Base-by-base conservation (phyloP, 1,140 invertebrate genomes). In the Aricia agestis region DNA sequence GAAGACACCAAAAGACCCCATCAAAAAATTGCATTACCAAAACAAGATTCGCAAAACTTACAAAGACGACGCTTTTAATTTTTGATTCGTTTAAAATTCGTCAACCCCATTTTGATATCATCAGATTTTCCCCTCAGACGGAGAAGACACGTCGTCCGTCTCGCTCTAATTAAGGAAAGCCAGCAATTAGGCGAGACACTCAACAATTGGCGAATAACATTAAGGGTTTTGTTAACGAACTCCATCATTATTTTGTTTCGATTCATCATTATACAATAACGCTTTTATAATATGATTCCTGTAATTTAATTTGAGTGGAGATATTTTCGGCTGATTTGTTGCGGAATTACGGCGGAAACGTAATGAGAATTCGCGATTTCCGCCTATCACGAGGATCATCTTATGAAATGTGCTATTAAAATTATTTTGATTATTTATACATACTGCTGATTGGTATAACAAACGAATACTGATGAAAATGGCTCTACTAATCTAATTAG, bases 231-330 rank as follows among this genome's bases (percentile, higher is more conserved):
- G 45, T 52, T 52, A 52, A 52, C 45, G 45, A 52, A 52, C 45
- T 15, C 45, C 11, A 52, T 52, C 45, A 52, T 52, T 52, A 52
- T 52, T 52, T 52, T 52, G 45, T 52, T 52, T 52, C 45, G 45
- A 52, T 52, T 52, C 45, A 52, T 52, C 45, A 15, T 52, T 52
- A 52, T 52, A 52, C 45, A 52, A 52, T 52, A 52, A 52, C 45
- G 45, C 45, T 52, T 52, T 52, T 52, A 13, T 5, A 15, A 13
- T 5, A 15, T 15, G 45, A 52, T 52, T 52, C 11, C 45, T 52
- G 45, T 52, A 52, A 52, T 52, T 52, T 52, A 52, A 52, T 52
- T 52, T 52, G 45, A 52, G 45, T 52, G 45, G 45, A 52, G 45
- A 52, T 52, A 52, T 52, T 52, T 52, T 13, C 45, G 45, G 45